Base-by-base conservation (phyloP, 2,888 invertebrate genomes). In the Stenoptilia bipunctidactyla region DNA sequence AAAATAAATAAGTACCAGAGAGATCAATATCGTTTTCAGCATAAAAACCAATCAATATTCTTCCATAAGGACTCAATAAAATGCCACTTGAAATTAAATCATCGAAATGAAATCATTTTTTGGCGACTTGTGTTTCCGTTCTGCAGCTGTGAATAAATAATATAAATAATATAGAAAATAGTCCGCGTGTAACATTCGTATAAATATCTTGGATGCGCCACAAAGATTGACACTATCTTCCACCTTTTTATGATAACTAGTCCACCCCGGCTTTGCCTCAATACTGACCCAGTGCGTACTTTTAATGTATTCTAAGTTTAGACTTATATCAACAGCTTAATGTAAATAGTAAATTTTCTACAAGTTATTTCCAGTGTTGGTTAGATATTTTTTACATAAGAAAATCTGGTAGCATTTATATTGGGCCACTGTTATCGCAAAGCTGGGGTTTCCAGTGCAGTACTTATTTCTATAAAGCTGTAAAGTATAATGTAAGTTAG, bases 121-220 rank as follows among this genome's bases (percentile, higher is more conserved):
- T 8, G 10, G n/a, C 12, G 4, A 30, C 10, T 30, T 30, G 45
- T 53, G 47, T 77, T 71, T 77, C 74, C 72, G 73, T 75, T 74
- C 70, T 66, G 65, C 72, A 72, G 76, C 75, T 79, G 76, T 79
- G 77, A 74, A 70, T 79, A 76, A 69, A 58, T 69, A 67, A 61
- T 60, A 66, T 70, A 56, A 54, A 20, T 20, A 55, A 63, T 56
- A 60, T 69, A 67, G 56, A 52, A 49, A 57, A 48, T 64, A 63
- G 62, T 20, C 20, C 8, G n/a, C n/a, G 56, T 50, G 50, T 58
- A 55, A 15, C 13, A 30, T 40, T 37, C 40, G 30, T 42, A 38
- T 25, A 15, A 13, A 37, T 36, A 20, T 39, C 41, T 37, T 44
- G 42, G 8, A 20, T 39, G 41, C 27, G 36, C 41, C 9, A 15